Base-by-base conservation (phyloP, 1,140 invertebrate genomes). In the Pantala flavescens region DNA sequence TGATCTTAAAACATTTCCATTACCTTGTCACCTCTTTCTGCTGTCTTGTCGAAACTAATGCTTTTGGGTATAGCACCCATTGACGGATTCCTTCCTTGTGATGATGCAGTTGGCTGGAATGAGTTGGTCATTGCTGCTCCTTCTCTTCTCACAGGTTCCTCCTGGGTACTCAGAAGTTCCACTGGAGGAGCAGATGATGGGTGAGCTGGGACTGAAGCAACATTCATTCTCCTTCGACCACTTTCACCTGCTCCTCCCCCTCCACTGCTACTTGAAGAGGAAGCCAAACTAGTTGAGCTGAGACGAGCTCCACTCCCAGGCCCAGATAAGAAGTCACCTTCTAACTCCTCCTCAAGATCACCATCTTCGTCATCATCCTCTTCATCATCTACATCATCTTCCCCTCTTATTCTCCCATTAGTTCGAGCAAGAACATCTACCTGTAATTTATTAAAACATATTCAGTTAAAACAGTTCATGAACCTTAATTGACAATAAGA, bases 41-140 rank as follows among this genome's bases (percentile, higher is more conserved):
- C 93, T 5, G 92, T 94, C 81, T 94, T 93, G 84, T 96, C 93
- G 80, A 95, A 96, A 79, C 92, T 95, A 77, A 96, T 95, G 78
- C 93, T 95, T 83, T 96, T 96, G 10, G 93, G 93, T 80, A 95
- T 95, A 0, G 93, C 91, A 9, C 93, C 93, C 0, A 91, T 93
- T 0, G 90, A 90, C 16, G 85, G 49, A 23, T 19, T 63, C 12
- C 49, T 63, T 63, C 49, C 49, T 21, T 63, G 49, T 3, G 16
- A 19, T 19, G 49, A 19, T 3, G 49, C 14, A 7, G 49, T 19
- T 63, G 14, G 49, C 49, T 63, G 49, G 74, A 71, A 71, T 42
- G 43, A 14, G 36, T 63, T 63, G 49, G n/a, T 12, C 14, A 63
- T 43, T 24, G 23, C 70, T 24, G 73, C 14, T 21, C 24, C 42